A percentile compares a stretch with the other conserved stretches of the same genome.
phyloP scores from a whole-genome alignment of 2,113 vertebrate species.

The Lophius piscatorius region DNA sequence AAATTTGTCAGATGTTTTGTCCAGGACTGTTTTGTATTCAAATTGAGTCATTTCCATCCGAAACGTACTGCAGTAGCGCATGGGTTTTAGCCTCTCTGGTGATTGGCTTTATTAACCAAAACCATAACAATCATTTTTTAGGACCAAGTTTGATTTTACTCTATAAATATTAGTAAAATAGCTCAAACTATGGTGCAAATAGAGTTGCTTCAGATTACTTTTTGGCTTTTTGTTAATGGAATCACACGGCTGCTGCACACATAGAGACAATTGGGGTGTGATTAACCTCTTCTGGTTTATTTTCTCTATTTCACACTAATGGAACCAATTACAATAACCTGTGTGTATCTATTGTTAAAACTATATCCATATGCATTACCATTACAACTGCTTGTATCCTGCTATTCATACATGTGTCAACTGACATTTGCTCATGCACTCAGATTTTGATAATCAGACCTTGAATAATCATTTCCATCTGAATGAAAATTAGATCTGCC shows the following conservation, averaged over 20 bases:
- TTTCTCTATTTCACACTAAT: constrained; percentile 17
- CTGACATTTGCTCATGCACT: neutral
- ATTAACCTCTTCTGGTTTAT: constrained; percentile 16
- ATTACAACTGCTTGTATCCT: neutral
- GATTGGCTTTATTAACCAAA: too few species aligned
- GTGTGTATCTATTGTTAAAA: too few species aligned
- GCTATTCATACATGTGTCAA: neutral
- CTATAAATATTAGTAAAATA: constrained; percentile 44
- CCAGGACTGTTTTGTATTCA: neutral
- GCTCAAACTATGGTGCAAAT: too few species aligned
- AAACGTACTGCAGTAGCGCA: neutral
- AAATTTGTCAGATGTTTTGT: neutral
- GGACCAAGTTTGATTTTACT: constrained; percentile 34
- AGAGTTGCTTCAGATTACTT: constrained; percentile 22
- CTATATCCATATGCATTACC: neutral
- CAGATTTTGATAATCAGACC: neutral
- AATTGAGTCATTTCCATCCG: neutral
- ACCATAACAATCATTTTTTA: too few species aligned
- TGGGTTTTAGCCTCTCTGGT: too few species aligned
- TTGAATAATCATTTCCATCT: constrained; percentile 3
- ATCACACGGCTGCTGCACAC: constrained; percentile 23
- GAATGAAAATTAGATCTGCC: neutral
- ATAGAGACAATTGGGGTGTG: constrained; percentile 10
- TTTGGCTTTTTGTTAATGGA: constrained; percentile 25
- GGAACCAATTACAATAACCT: neutral